Evolutionary conservation across 2,797 vertebrate species (phyloP), one percentile per base, ranked within the genome.

Genomic region (Pangasius mekongensis): DNA sequence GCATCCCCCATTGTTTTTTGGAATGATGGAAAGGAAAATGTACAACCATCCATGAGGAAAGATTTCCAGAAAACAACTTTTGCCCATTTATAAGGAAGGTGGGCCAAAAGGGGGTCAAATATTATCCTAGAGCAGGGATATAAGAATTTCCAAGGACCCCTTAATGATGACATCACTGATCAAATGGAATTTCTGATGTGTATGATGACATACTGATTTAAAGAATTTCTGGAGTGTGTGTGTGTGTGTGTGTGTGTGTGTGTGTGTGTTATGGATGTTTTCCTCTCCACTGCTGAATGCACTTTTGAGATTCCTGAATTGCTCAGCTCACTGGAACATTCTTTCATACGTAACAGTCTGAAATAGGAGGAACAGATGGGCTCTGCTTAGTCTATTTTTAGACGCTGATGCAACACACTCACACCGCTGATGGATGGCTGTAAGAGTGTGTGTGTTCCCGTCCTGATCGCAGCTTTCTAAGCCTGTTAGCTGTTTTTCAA

Each of bases 301-400:
- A 83, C 76, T 82, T 86, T 86, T 85, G 74, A 86, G 84, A 86
- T 84, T 84, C 89, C 89, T 78, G 67, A 73, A 86, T 66, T 73
- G 73, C 78, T 74, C 80, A 74, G 69, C 78, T 76, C 71, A 84
- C 80, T 88, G 84, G 81, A 90, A 83, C 91, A 87, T 86, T 85
- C 88, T 90, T 77, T 91, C 89, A 89, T 82, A 90, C 89, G 90
- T 91, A 90, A 90, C 76, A 82, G 91, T 89, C 84, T 89, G 86
- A 90, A 91, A 91, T 91, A 88, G 83, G 80, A 60, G 88, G 82
- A 91, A 89, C 91, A 91, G 91, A 91, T 91, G 91, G 91, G 84
- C 84, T 88, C 87, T 1, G 56, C 74, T 89, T 16, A 24, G 66
- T 85, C 88, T 91, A 90, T 91, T 89, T 91, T 90, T 88, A 85